These are phyloP conservation scores for Uropetala carovei DNA, from an alignment of 2,888 invertebrate species.

Conservation along the genomic window DNA sequence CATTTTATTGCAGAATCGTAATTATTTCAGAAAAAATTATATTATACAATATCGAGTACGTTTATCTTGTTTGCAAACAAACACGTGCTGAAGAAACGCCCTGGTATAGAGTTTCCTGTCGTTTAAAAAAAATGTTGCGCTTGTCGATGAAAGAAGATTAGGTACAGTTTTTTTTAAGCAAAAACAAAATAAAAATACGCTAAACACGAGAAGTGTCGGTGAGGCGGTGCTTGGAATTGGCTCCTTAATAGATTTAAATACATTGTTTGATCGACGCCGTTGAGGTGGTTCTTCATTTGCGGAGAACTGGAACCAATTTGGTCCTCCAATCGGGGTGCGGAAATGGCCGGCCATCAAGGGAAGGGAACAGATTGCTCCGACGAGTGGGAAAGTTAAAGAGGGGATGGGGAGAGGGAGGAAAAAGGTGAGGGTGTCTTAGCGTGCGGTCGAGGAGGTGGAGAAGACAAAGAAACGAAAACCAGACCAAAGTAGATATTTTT, in stretches of 20 bases:
- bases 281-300: slow-evolving; percentile 34
- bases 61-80: too few relatives aligned
- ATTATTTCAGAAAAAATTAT: too few relatives aligned
- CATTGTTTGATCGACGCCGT: background rate
- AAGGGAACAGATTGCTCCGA: slow-evolving; percentile 4
- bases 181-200: background rate
- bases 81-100: too few relatives aligned
- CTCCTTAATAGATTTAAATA: slow-evolving; percentile 42
- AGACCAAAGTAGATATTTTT: background rate
- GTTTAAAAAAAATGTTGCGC: background rate
- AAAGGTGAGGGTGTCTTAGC: background rate
- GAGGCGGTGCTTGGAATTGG: slow-evolving; percentile 17
- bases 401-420: background rate
- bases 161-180: too few relatives aligned
- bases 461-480: background rate
- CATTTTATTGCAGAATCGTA: too few relatives aligned
- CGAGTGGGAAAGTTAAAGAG: too few relatives aligned
- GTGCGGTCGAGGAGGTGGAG: background rate
- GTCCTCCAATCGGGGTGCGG: slow-evolving; percentile 37
- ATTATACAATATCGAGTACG: too few relatives aligned
- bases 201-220: background rate
- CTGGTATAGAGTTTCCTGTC: background rate
- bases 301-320: slow-evolving; percentile 52
- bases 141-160: too few relatives aligned
- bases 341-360: slow-evolving; percentile 56